A percentile compares a stretch with the other conserved stretches of the same genome.
Evolutionary conservation across 2,113 vertebrate species (phyloP).

Genomic region (Manacus vitellinus): DNA sequence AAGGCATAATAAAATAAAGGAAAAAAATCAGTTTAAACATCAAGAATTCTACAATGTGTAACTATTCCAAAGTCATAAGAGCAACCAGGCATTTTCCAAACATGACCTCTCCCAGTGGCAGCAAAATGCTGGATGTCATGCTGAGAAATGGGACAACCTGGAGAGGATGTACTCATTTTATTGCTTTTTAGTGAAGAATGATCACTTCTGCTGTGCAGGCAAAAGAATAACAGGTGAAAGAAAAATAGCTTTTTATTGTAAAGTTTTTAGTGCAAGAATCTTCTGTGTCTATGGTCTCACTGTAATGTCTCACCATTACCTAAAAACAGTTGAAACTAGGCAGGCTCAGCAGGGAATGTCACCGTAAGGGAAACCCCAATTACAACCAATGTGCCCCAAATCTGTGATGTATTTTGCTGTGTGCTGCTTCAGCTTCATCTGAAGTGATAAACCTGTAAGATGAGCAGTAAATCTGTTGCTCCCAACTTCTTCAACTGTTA

Average conservation of each 20-base stretch:
- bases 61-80: background rate
- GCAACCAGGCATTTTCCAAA: background rate
- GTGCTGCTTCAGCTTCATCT: background rate
- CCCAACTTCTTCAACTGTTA: background rate
- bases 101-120: background rate
- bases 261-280: background rate
- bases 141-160: background rate
- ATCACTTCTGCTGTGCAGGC: background rate
- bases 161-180: background rate
- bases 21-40: background rate
- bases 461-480: background rate
- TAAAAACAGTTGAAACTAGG: background rate
- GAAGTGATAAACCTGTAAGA: background rate
- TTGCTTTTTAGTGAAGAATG: background rate
- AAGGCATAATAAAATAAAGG: background rate
- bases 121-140: background rate
- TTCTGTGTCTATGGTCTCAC: background rate
- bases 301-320: fast-evolving
- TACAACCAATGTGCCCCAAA: background rate
- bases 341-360: background rate
- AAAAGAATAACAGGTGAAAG: background rate
- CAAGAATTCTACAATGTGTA: background rate
- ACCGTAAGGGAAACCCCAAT: fast-evolving
- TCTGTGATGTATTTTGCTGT: background rate
- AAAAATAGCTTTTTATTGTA: background rate